Percentiles rank a stretch among this genome's conserved stretches.
phyloP scores from a whole-genome alignment of 2,888 invertebrate genomes.

The Girardia tigrina region DNA sequence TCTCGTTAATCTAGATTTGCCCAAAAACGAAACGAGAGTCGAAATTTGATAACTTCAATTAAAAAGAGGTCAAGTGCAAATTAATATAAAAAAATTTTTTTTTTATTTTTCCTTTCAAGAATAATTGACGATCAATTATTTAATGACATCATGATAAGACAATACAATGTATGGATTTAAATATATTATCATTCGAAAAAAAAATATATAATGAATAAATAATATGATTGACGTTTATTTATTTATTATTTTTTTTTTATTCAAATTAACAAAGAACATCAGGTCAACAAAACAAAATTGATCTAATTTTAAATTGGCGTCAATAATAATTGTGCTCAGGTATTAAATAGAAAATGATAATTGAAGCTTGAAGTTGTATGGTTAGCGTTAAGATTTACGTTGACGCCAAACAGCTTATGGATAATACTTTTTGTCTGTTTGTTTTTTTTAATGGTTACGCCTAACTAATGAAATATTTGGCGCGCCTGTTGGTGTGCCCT shows the following conservation, averaged over 20 bases:
- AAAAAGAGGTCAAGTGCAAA: not conserved
- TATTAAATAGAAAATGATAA: conserved; percentile 12
- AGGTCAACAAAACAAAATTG: not conserved
- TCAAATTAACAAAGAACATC: not conserved
- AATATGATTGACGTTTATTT: not conserved
- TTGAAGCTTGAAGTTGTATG: conserved; percentile 23
- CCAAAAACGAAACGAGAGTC: not conserved
- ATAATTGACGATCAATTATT: not conserved
- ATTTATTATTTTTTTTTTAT: not conserved
- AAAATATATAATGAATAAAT: not conserved
- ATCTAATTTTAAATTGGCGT: conserved; percentile 14
- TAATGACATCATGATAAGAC: not conserved
- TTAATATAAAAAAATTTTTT: not conserved
- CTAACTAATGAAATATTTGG: not conserved
- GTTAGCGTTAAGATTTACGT: conserved; percentile 23
- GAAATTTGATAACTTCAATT: not conserved
- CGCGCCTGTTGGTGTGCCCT: not conserved
- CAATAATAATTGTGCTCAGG: conserved; percentile 3
- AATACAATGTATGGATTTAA: not conserved
- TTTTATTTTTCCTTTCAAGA: no score
- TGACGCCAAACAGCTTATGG: conserved; percentile 17
- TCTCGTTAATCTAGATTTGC: not conserved
- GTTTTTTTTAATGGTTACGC: not conserved
- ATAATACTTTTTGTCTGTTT: not conserved
- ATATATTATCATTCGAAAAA: not conserved